Evolutionary conservation across 2,888 invertebrate species (phyloP), one percentile per base, ranked within the genome.

Genomic region (Apomyelois bistriatella): DNA sequence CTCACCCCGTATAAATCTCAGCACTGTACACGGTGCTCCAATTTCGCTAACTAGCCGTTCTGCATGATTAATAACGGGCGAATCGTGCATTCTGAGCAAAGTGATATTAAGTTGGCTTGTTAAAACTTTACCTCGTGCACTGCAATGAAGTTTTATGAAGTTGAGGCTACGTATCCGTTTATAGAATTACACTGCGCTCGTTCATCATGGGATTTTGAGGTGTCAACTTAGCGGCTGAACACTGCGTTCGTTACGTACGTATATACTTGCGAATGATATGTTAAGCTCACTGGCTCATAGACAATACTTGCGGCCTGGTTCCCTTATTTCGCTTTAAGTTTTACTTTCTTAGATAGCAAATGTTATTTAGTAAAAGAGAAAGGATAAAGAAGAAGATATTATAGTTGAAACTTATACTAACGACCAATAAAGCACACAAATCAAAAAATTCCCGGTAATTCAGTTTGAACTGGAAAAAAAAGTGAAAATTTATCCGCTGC

Each of bases 81-180:
- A 82, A 85, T 86, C 81, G 84, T 80, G 85, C 82, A 85, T 86
- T 84, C 82, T 77, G 76, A 68, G 81, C 76, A 79, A 85, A 89
- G 86, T 88, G 90, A 89, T 88, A 90, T 89, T 88, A 89, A 90
- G 90, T 90, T 89, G 86, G 85, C 89, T 90, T 88, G 90, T 90
- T 90, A 90, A 88, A 90, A 90, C 88, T 89, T 89, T 81, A 79
- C 58, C 74, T 71, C 74, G 75, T 74, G 79, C 80, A 72, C 74
- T 72, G 82, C 80, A 81, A 80, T 81, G 73, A 72, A 83, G 79
- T 80, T 81, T 76, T 72, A 71, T 76, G 67, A 75, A 79, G 80
- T 84, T 67, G 68, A 59, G 65, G 69, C 66, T 67, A 70, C 66
- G 65, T 74, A 78, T 76, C 73, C 72, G 70, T 66, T 77, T 74